phyloP scores from a whole-genome alignment of 2,113 vertebrate genomes.

The Panthera leo region DNA sequence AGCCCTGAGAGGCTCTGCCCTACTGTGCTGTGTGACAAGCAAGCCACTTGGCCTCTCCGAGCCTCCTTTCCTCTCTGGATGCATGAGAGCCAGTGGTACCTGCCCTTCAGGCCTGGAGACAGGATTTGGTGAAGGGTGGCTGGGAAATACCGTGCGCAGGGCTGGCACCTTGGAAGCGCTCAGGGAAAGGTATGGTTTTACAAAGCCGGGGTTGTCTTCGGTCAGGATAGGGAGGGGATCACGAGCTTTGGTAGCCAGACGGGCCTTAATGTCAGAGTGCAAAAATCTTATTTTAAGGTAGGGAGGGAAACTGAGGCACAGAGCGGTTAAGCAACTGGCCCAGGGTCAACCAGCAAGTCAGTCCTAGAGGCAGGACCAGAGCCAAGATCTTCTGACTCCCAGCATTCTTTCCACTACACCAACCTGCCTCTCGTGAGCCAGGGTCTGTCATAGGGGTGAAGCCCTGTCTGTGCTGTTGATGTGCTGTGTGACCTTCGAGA shows the following conservation, averaged over 20 bases:
- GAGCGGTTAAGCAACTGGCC: not conserved
- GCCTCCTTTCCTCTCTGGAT: not conserved
- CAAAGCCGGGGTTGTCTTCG: not conserved
- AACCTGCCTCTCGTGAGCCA: not conserved
- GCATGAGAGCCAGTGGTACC: not conserved
- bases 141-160: not conserved
- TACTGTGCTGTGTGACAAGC: not conserved
- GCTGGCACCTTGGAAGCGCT: not conserved
- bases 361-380: not conserved
- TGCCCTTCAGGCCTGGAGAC: not conserved
- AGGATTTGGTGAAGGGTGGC: not conserved
- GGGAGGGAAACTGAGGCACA: not conserved
- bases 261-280: not conserved
- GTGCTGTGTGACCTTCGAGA: not conserved
- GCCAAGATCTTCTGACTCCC: not conserved
- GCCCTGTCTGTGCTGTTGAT: not conserved
- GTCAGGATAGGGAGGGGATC: not conserved
- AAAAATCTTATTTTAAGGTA: not conserved
- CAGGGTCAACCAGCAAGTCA: not conserved
- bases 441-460: not conserved
- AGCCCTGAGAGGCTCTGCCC: not conserved
- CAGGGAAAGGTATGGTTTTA: not conserved
- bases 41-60: not conserved
- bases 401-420: not conserved
- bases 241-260: not conserved